phyloP scores from a whole-genome alignment of 2,113 vertebrate species.

The Notarius lentiginosus region DNA sequence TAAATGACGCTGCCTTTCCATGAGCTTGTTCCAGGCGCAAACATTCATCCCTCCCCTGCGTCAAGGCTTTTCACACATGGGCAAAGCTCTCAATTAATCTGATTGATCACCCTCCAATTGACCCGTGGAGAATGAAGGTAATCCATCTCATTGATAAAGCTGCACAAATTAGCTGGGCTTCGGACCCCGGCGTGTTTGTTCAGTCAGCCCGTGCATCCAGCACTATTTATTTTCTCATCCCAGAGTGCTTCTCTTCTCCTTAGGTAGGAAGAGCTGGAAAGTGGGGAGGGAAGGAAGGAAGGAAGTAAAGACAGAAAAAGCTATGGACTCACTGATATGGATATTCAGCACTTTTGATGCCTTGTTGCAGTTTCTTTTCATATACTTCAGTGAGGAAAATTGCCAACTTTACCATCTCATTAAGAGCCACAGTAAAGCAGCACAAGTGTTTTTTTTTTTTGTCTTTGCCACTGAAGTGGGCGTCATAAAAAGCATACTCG shows the following conservation, averaged over 20 bases:
- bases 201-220: not conserved
- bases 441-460: not conserved
- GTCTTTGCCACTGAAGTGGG: not conserved
- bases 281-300: not conserved
- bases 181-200: conserved; percentile 24
- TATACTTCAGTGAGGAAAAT: conserved; percentile 6
- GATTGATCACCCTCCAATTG: conserved; percentile 49
- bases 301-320: not conserved
- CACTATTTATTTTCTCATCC: conserved; percentile 44
- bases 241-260: conserved; percentile 36
- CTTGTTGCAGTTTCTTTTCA: conserved; percentile 15
- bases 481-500: not conserved
- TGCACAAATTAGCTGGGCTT: conserved; percentile 25
- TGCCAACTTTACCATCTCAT: conserved; percentile 23
- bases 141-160: conserved; percentile 57
- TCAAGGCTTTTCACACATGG: conserved; percentile 28
- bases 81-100: conserved; percentile 51
- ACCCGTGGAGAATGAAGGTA: conserved; percentile 25
- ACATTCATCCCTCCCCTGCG: conserved; percentile 32
- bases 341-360: conserved; percentile 31
- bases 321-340: not conserved
- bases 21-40: conserved; percentile 26
- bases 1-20: not conserved
- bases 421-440: conserved; percentile 33
- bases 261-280: conserved; percentile 27